Percentiles rank a stretch among this genome's conserved stretches.
Conservation (phyloP, 2,888 invertebrate species). For the Ormyrus thymus region DNA sequence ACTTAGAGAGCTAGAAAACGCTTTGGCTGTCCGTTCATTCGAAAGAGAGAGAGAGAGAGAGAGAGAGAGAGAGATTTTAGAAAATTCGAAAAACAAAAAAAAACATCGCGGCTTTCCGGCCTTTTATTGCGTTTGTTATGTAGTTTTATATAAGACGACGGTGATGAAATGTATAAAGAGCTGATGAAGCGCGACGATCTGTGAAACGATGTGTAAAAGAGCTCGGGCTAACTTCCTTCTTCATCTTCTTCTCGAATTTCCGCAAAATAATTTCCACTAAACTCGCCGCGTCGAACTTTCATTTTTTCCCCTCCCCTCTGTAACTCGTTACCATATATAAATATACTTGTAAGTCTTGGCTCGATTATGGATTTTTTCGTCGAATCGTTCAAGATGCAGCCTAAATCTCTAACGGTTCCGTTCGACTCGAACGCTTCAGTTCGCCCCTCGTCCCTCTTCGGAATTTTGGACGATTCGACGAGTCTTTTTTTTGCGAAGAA, state of each 20-base stretch:
- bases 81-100: no score
- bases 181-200: neutral
- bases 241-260: neutral
- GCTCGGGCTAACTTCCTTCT: neutral
- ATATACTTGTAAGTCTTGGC: neutral
- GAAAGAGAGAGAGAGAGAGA: no score
- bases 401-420: neutral
- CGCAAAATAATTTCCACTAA: slow-evolving; percentile 30
- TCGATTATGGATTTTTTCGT: slow-evolving; percentile 2
- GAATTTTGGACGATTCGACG: slow-evolving; percentile 41
- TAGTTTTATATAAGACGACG: neutral
- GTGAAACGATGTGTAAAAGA: neutral
- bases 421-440: neutral
- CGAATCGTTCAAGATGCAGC: slow-evolving; percentile 12
- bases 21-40: no score
- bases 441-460: neutral
- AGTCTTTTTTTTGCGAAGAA: neutral
- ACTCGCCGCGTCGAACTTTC: neutral
- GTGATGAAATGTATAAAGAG: neutral
- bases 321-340: neutral
- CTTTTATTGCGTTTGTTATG: slow-evolving; percentile 6
- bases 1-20: neutral
- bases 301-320: slow-evolving; percentile 5
- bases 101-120: neutral
- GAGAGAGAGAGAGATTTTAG: no score